Evolutionary conservation across 1,140 invertebrate genomes (phyloP), one percentile per base, ranked within the genome.

Genomic region (Tetramorium alpestre): DNA sequence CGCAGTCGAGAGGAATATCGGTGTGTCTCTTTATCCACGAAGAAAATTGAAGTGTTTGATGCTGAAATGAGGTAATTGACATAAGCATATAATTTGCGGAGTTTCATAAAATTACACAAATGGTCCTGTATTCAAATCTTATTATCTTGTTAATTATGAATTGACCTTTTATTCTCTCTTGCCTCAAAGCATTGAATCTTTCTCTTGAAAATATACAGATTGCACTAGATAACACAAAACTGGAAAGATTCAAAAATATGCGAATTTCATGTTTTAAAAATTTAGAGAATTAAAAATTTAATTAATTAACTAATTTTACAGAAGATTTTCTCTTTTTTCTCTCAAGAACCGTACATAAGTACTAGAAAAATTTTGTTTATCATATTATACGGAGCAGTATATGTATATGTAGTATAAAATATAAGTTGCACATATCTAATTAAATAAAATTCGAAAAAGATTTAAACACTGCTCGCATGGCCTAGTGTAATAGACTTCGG

Each of bases 31-130:
- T 81, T 44, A 41, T 58, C 0, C n/a, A 2, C 65, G 13, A 82
- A 28, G 67, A 58, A 82, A 82, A 67, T 80, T 51, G 28, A 78
- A 49, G 25, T 41, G 5, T 64, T 47, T 13, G 8, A 1, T 64
- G 3, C 41, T 16, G 49, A 7, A 38, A 1, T 16, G 44, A 47
- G 8, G 0, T 33, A 38, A 67, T 2, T 49, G 13, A 16, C 6
- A 18, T 8, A 13, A 60, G 1, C 18, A 8, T 44, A 28, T 62
- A 44, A 77, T 76, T 60, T 60, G 33, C 4, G 0, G 11, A 10
- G 1, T 54, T 1, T 64, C 16, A 69, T 25, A 54, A 54, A 72
- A 33, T 33, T 51, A 33, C 33, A 33, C 3, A 41, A 65, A 41
- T 1, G 1, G 18, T 10, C 1, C 18, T 28, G 22, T 41, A 73